Conservation (phyloP, 92 coral and sea anemone genomes). For the Porites rus region DNA sequence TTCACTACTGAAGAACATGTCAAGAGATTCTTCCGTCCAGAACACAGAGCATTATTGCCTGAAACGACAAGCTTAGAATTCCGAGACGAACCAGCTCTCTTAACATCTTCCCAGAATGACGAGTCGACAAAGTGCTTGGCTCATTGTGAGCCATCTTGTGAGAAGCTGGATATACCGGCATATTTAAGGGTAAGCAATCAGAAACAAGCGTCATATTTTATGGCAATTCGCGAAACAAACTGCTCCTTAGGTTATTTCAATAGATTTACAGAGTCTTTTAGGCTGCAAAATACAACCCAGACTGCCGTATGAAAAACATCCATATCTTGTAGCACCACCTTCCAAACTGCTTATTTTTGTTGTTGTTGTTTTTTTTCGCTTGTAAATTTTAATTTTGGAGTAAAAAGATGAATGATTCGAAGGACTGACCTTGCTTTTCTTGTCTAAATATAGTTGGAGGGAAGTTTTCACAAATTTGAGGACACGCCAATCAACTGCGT, state of each 20-base stretch:
- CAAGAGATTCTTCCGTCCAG: slow-evolving; percentile 9
- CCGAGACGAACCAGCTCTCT: neutral
- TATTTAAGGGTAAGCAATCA: slow-evolving; percentile 1
- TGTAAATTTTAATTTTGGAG: neutral
- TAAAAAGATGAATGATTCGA: neutral
- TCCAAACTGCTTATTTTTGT: too few species aligned
- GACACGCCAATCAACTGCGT: slow-evolving; percentile 1
- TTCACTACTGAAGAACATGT: neutral
- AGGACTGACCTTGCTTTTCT: neutral
- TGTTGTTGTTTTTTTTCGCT: neutral
- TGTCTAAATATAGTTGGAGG: neutral
- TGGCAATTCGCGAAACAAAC: too few species aligned
- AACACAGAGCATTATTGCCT: neutral
- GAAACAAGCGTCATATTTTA: neutral
- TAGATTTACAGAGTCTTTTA: neutral
- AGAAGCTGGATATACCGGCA: neutral
- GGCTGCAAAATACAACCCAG: too few species aligned
- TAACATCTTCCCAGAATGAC: neutral
- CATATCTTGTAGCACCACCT: neutral
- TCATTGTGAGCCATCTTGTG: slow-evolving; percentile 3
- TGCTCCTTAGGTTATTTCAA: neutral
- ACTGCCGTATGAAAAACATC: too few species aligned
- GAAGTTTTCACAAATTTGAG: slow-evolving; percentile 20
- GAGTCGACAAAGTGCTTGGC: neutral
- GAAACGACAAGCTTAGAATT: neutral